Base-by-base conservation (phyloP, 1,140 invertebrate genomes). In the Popillia japonica region DNA sequence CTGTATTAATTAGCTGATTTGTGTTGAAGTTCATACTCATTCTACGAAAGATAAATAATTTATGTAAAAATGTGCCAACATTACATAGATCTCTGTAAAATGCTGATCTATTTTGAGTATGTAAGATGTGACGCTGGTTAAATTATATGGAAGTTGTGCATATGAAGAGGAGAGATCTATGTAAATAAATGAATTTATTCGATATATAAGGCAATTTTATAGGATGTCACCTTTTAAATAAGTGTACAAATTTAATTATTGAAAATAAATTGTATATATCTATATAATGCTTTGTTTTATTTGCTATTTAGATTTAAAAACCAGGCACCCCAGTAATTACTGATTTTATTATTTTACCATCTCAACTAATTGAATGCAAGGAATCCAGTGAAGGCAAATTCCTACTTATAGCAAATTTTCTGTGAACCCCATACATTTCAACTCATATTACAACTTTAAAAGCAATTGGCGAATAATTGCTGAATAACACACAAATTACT, bases 181-280 rank as follows among this genome's bases (percentile, higher is more conserved):
- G 61, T 68, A 27, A 68, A 17, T 14, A 68, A 68, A 68, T 68
- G 22, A 68, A 68, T 68, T 68, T 27, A 74, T 34, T 74, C 27
- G n/a, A 74, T 74, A 41, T 42, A n/a, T 74, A 74, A 74, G 34
- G 41, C 40, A 74, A 44, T 74, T 74, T 74, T 74, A 74, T 74
- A 74, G 72, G 41, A 74, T 41, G 41, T 74, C 40, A 74, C 41
- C 41, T 74, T 55, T 74, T 74, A 74, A 74, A 40, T 74, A 74
- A 74, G 72, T 74, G 72, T 74, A 74, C 72, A 74, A 74, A 74
- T 74, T 74, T 74, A 74, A 74, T 74, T 74, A 74, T 23, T 74
- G 40, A 7, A 68, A 74, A 74, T 74, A 74, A 34, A 74, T 74
- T 74, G 72, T 74, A 74, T 74, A 74, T 74, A 74, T 74, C 20